A percentile compares a stretch with the other conserved stretches of the same genome.
phyloP scores from a whole-genome alignment of 2,888 invertebrate genomes.

The Acholoe squamosa region DNA sequence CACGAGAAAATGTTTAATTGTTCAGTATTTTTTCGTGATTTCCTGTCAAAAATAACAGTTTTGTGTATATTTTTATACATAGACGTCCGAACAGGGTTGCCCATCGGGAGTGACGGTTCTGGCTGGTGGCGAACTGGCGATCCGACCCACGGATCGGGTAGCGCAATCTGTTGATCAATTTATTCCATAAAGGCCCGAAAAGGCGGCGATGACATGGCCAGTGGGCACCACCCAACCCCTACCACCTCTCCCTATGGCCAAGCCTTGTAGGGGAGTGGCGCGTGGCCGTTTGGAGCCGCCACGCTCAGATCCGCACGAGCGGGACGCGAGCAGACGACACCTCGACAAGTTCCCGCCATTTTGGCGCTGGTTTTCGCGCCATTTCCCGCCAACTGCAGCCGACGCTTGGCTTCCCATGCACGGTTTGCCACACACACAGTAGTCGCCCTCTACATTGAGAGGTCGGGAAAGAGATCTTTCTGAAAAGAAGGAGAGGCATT shows the following conservation, averaged over 20 bases:
- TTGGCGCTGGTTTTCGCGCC: not conserved
- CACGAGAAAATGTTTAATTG: no score
- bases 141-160: conserved; percentile 12
- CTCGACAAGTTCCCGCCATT: conserved; percentile 43
- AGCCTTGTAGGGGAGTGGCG: not conserved
- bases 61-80: no score
- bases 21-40: no score
- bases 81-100: not conserved
- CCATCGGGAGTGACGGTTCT: not conserved
- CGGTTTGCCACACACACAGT: not conserved
- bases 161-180: conserved; percentile 47
- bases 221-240: conserved; percentile 15
- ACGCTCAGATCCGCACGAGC: conserved; percentile 57
- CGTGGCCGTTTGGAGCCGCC: conserved; percentile 30
- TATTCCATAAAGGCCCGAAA: conserved; percentile 54
- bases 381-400: not conserved
- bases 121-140: not conserved
- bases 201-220: conserved; percentile 53
- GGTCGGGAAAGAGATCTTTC: not conserved
- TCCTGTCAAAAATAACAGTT: no score
- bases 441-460: not conserved
- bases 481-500: not conserved
- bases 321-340: conserved; percentile 10
- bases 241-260: not conserved
- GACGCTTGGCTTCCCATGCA: conserved; percentile 39